Conservation (phyloP, 2,113 vertebrate genomes). For the Aplodontia rufa region DNA sequence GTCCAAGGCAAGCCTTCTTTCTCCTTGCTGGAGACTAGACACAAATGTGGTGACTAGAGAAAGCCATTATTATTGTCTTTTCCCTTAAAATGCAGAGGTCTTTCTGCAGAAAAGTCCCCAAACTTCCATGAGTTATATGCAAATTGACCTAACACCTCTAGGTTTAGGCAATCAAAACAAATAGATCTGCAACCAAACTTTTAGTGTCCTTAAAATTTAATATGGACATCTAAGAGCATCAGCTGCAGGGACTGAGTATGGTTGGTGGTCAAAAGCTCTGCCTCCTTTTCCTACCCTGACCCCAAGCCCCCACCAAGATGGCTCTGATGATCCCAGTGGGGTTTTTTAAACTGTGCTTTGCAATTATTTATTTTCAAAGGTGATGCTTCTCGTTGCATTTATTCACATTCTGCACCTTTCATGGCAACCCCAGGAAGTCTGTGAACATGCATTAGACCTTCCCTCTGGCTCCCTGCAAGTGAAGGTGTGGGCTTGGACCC, state of each 20-base stretch:
- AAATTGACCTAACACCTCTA: neutral
- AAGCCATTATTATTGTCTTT: neutral
- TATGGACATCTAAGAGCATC: neutral
- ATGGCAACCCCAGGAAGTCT: neutral
- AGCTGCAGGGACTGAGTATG: neutral
- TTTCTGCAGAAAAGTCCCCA: neutral
- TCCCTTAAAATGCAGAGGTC: neutral
- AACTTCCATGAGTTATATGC: neutral
- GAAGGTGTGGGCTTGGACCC: neutral
- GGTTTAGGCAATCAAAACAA: neutral
- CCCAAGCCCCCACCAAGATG: too few species aligned
- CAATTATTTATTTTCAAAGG: neutral
- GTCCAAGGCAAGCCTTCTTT: neutral
- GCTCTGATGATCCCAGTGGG: neutral
- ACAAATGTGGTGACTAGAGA: neutral
- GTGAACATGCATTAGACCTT: neutral
- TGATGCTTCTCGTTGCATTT: neutral
- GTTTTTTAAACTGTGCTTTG: neutral
- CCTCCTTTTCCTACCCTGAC: fast-evolving
- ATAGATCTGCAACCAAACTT: neutral
- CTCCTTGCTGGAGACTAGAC: neutral
- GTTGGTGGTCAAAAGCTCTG: neutral
- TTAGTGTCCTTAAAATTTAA: neutral
- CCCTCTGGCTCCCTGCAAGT: neutral
- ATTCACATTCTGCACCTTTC: neutral